Base-by-base conservation (phyloP, 2,888 invertebrate genomes). In the Smittia sp. region DNA sequence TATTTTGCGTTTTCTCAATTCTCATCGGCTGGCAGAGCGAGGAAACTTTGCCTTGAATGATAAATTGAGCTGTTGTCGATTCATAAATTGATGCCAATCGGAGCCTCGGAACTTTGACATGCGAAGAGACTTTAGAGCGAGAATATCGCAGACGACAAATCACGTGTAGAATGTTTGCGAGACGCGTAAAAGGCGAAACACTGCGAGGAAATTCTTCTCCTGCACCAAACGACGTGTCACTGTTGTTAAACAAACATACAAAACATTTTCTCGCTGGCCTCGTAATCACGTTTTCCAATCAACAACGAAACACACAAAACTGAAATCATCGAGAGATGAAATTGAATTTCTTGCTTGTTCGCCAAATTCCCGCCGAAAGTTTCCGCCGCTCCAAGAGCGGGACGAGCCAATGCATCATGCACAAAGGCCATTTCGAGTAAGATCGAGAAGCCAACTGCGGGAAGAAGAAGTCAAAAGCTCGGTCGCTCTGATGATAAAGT, bases 241-340 rank as follows among this genome's bases (percentile, higher is more conserved):
- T 27, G 63, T n/a, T 27, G 63, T 27, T 27, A 27, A 24, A 24
- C 25, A 63, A 63, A 27, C 25, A 63, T 27, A 63, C 20, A 63
- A 63, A 63, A 63, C 63, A 63, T 63, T 63, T 13, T 24, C 11
- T 58, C 11, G 3, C 20, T 24, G 11, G 27, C 15, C 9, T n/a
- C 11, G 22, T 63, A 63, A 63, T 63, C 63, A 63, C 63, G 63
- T 63, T 63, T 63, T 20, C 63, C 25, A 63, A 63, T 63, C 63
- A 27, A 63, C 63, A 63, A n/a, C 24, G 22, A 63, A 24, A 58
- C 25, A 9, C 58, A 58, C 58, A 58, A 58, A n/a, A 58, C 7
- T 18, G 58, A 58, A 58, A 58, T 58, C 58, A 22, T 15, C 46
- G 46, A 46, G 46, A 58, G 13, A 22, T 58, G 58, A 22, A 22